Conservation (phyloP, 2,113 vertebrate species). For the Notiomystis cincta region DNA sequence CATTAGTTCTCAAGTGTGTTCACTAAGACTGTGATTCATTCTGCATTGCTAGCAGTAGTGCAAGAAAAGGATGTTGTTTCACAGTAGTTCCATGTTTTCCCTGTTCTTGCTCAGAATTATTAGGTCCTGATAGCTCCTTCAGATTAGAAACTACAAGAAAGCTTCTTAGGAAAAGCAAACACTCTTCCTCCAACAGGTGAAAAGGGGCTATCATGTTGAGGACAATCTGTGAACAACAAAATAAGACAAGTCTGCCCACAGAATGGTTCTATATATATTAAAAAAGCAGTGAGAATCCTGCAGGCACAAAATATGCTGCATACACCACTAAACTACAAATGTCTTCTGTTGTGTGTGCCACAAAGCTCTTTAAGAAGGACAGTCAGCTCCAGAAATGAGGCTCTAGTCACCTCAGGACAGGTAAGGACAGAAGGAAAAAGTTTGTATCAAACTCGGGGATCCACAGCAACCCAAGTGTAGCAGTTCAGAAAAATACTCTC, state of each 20-base stretch:
- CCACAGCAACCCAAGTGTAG: background rate
- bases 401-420: background rate
- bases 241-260: background rate
- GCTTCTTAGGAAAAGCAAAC: background rate
- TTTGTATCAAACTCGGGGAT: background rate
- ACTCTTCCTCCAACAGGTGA: background rate
- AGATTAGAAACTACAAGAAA: background rate
- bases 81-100: background rate
- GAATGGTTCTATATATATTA: background rate
- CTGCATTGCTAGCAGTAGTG: background rate
- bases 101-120: background rate
- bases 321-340: background rate
- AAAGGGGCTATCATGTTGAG: background rate
- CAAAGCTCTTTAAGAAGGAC: background rate
- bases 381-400: background rate
- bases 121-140: background rate
- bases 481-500: background rate
- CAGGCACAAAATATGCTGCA: background rate
- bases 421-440: background rate
- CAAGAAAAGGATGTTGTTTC: background rate
- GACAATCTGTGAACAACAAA: background rate
- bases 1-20: background rate
- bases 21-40: background rate
- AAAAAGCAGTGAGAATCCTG: background rate
- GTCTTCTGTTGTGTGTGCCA: background rate